phyloP scores from a whole-genome alignment of 2,888 invertebrate species.

The Pollenia angustigena region DNA sequence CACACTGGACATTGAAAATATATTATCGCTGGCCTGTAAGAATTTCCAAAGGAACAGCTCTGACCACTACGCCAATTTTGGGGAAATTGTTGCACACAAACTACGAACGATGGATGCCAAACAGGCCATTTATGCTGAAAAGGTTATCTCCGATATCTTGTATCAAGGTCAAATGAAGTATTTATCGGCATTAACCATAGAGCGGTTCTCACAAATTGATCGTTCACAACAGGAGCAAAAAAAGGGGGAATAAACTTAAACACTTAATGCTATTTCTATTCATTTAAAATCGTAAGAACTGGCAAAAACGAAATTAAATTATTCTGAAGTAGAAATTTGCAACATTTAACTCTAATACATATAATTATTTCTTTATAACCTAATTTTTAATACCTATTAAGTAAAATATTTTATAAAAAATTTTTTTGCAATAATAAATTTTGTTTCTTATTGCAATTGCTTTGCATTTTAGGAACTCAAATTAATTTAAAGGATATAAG shows the following conservation, averaged over 20 bases:
- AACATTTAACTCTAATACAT: constrained; percentile 29
- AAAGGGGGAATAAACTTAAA: constrained; percentile 6
- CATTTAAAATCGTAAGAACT: constrained; percentile 1
- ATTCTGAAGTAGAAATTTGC: constrained; percentile 7
- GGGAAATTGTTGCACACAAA: constrained; percentile 83
- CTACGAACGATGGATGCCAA: constrained; percentile 82
- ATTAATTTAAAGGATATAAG: background rate
- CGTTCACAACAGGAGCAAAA: constrained; percentile 45
- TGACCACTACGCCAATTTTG: constrained; percentile 82
- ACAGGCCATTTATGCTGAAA: constrained; percentile 83
- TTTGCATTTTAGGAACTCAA: background rate
- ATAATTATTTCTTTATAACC: constrained; percentile 48
- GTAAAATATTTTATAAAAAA: constrained; percentile 56
- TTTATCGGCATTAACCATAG: constrained; percentile 66
- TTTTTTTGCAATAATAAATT: constrained; percentile 56
- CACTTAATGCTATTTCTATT: background rate
- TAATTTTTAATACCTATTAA: constrained; percentile 55
- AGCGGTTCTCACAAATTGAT: constrained; percentile 64
- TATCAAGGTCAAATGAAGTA: constrained; percentile 83
- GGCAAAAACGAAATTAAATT: background rate
- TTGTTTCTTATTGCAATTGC: constrained; percentile 32
- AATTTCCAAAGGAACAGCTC: constrained; percentile 80
- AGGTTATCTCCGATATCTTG: constrained; percentile 83
- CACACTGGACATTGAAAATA: constrained; percentile 81
- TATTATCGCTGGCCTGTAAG: constrained; percentile 81